Conservation (phyloP, 2,113 vertebrate species). For the Phocoena phocoena region DNA sequence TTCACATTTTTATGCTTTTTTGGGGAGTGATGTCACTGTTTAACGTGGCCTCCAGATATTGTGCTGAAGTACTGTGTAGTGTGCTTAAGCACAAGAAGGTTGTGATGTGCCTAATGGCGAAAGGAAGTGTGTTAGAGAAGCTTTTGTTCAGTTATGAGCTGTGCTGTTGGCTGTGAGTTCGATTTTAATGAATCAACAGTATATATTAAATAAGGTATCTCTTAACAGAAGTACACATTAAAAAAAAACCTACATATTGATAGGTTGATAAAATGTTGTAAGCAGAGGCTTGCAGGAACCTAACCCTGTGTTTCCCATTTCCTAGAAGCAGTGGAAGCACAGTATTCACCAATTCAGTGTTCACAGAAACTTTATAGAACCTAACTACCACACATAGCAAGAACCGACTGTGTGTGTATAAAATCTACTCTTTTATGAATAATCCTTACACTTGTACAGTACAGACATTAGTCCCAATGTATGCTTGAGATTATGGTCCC, state of each 20-base stretch:
- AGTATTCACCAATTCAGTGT: neutral
- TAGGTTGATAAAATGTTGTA: neutral
- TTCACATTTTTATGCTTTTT: neutral
- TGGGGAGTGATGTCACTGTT: neutral
- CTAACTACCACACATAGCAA: neutral
- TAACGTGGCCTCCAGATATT: neutral
- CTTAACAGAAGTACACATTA: neutral
- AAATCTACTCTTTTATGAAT: neutral
- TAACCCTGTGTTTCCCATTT: neutral
- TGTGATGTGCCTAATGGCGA: neutral
- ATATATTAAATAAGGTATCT: neutral
- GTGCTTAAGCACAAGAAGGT: neutral
- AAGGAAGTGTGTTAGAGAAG: neutral
- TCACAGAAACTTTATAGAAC: neutral
- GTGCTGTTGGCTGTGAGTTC: neutral
- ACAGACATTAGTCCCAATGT: neutral
- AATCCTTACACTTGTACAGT: neutral
- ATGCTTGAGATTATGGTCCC: slow-evolving; percentile 4
- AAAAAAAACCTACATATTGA: neutral
- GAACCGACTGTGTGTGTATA: neutral
- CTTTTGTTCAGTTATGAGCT: neutral
- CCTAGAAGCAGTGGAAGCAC: neutral
- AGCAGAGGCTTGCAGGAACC: neutral
- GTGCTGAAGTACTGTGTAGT: neutral
- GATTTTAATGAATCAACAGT: neutral